Evolutionary conservation across 2,888 invertebrate species (phyloP), one percentile per base, ranked within the genome.

Genomic region (Dasysyrphus albostriatus): DNA sequence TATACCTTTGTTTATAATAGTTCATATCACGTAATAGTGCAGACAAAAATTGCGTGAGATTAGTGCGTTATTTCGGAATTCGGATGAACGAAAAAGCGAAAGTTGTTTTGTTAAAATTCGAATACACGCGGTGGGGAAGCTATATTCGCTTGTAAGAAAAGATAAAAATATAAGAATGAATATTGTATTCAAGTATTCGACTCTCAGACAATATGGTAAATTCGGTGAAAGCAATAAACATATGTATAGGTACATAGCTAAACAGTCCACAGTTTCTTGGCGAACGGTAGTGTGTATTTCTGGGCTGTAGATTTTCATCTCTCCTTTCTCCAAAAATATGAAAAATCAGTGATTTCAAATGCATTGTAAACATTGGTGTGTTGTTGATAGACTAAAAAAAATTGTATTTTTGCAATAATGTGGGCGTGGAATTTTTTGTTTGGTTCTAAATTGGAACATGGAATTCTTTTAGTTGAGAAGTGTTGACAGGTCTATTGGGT

Each of bases 31-130:
- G 76, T 80, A 75, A 83, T 65, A 63, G 32, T 84, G 75, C 83
- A 79, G 70, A 84, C 74, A 24, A 19, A 4, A 61, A 42, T 44
- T 69, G 37, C 63, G 58, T 65, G 59, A 67, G 72, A 59, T 49
- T 78, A 8, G 54, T 54, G 85, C 65, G 77, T 59, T 72, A 39
- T 63, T 83, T 78, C 63, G 16, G 72, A 73, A 14, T 47, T 10
- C 4, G 19, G 44, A 47, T n/a, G 32, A 24, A 14, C 19, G 34
- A 56, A 56, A 85, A 81, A 85, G 49, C 67, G 67, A 81, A 85
- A 85, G 85, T 85, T 85, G 77, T 85, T 85, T 77, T 81, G 56
- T 88, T 74, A 76, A 49, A 10, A 29, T 67, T 65, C 51, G 56
- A 75, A 61, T 76, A 69, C 80, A 85, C 73, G 81, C 85, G 81